Conservation (phyloP, 2,797 vertebrate genomes). For the Cyclura pinguis region DNA sequence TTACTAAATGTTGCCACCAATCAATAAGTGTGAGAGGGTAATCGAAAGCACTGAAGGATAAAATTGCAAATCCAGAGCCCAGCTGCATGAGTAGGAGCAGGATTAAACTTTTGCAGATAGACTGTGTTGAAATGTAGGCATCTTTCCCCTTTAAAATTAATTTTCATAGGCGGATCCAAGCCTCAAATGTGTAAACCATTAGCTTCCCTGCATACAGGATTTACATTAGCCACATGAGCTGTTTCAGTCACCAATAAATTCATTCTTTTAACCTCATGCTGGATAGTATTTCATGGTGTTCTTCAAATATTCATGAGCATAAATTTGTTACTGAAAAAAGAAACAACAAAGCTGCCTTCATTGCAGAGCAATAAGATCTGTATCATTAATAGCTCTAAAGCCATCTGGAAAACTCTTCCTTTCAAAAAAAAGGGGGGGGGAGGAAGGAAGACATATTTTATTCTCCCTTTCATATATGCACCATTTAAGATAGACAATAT, state of each 20-base stretch:
- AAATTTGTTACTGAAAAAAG: constrained; percentile 40
- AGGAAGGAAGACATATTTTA: background rate
- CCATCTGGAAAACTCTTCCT: constrained; percentile 29
- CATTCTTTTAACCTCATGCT: constrained; percentile 19
- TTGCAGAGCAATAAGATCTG: constrained; percentile 32
- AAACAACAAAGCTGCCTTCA: background rate
- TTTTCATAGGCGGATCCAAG: background rate
- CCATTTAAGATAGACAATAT: constrained; percentile 58
- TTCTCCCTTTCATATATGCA: constrained; percentile 60
- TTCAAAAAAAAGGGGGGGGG: background rate
- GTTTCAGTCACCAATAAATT: constrained; percentile 5
- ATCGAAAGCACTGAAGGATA: constrained; percentile 53
- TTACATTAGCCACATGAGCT: constrained; percentile 7
- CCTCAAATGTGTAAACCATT: background rate
- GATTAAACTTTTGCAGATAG: constrained; percentile 61
- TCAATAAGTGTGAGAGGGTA: constrained; percentile 52
- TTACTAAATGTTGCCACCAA: constrained; percentile 38
- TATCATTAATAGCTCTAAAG: constrained; percentile 37
- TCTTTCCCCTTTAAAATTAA: constrained; percentile 1
- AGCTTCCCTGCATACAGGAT: background rate
- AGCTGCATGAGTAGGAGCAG: constrained; percentile 48
- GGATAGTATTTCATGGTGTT: constrained; percentile 53
- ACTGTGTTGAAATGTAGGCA: background rate
- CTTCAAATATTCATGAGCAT: constrained; percentile 58
- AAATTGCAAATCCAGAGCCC: constrained; percentile 63